Evolutionary conservation across 2,797 vertebrate genomes (phyloP), one percentile per base, ranked within the genome.

Genomic region (Adelosebastes latens): DNA sequence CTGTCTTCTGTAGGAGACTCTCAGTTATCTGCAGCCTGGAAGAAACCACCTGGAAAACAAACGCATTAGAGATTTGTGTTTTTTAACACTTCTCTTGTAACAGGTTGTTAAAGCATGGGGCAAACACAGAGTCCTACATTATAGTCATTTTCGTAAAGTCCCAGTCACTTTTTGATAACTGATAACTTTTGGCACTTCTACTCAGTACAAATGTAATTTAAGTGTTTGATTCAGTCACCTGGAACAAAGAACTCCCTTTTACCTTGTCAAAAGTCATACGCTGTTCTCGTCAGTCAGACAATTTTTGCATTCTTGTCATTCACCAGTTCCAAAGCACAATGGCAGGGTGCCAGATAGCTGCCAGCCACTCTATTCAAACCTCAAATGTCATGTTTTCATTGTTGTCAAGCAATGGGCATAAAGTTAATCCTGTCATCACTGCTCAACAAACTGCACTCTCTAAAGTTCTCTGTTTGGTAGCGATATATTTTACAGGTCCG

Each of bases 1-100:
- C 24, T 3, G 80, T 84, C 72, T 71, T 92, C 89, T 94, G 89
- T 0, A 95, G 88, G 58, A 96, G 88, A 22, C 55, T 62, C 52
- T 93, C 86, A 0, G 85, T 91, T 81, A 95, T 86, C 82, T 93
- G 89, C 81, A 96, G 90, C 77, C 88, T 92, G 70, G 73, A 66
- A 10, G 81, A 87, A 73, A 95, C 84, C 72, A 91, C 84, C 94
- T 95, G 78, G 71, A 81, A 53, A 83, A 79, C 8, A 6, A 6
- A 72, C 6, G 4, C 20, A 13, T 72, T 7, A 8, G 20, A 55
- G n/a, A 36, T 63, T 12, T 62, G 3, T 42, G 22, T 55, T 11
- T n/a, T 61, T 68, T 5, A 31, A n/a, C 3, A 27, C 3, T 36
- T 72, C 24, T 68, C 8, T 42, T 8, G 5, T 34, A 49, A 42